Conservation (phyloP, 1,140 invertebrate species). For the Archivesica marissinica region DNA sequence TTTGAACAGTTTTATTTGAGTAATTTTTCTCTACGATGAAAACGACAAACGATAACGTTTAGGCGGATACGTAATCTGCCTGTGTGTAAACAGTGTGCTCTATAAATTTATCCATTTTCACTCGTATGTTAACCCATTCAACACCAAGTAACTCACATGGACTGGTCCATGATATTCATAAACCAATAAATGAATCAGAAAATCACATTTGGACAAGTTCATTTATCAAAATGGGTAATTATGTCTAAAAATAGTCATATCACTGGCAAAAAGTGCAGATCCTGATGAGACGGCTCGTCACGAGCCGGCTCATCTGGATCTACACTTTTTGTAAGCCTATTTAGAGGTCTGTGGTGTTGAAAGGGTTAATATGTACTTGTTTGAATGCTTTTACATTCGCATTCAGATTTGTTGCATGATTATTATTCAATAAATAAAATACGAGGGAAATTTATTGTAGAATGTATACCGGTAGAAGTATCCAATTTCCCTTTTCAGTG, state of each 20-base stretch:
- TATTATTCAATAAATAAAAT: neutral
- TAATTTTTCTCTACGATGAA: slow-evolving; percentile 40
- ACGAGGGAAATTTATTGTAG: neutral
- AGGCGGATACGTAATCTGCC: neutral
- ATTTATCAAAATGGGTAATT: too few species aligned
- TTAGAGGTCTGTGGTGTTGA: too few species aligned
- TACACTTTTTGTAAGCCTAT: too few species aligned
- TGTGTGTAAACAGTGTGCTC: neutral
- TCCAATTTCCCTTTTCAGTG: neutral
- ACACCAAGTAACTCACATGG: too few species aligned
- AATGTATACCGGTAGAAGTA: neutral
- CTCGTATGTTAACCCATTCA: neutral
- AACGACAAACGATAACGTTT: slow-evolving; percentile 29
- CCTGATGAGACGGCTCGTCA: too few species aligned
- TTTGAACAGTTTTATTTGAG: slow-evolving; percentile 26
- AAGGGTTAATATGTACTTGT: neutral
- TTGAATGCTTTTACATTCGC: neutral
- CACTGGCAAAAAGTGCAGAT: too few species aligned
- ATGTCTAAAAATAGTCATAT: too few species aligned
- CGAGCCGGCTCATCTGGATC: too few species aligned
- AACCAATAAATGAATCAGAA: too few species aligned
- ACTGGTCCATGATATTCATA: too few species aligned
- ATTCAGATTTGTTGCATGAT: neutral
- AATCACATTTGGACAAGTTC: too few species aligned
- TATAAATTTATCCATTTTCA: slow-evolving; percentile 27